Evolutionary conservation across 2,888 invertebrate genomes (phyloP), one percentile per base, ranked within the genome.

Genomic region (Atrina japonica): DNA sequence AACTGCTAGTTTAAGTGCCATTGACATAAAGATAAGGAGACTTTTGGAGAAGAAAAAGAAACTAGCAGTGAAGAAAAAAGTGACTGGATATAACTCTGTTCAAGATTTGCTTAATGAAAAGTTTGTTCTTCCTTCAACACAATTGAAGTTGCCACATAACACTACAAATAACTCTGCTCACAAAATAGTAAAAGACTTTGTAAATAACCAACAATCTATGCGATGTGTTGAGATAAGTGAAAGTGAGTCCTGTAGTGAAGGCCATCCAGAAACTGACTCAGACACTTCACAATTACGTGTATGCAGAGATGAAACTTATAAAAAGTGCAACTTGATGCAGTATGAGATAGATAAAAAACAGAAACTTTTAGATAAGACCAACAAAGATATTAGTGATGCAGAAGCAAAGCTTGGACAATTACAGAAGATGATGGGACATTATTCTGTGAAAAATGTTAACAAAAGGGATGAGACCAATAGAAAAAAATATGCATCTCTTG

Each of bases 381-480:
- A 5, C 5, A 47, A 21, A 47, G 47, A 47, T 9, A 47, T 47
- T 9, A 47, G 6, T 9, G 21, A 47, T 47, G 47, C 47, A 5
- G 47, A 47, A 21, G 21, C 7, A 47, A 5, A 47, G 16, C 5
- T 47, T n/a, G 47, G 16, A 18, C n/a, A 47, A 16, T 6, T 47
- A 6, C 18, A 47, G 16, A 47, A 47, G 16, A 61, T 18, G 18
- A 11, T 53, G 16, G 64, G 64, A 9, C 64, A 64, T 23, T 64
- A 43, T 53, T 6, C 53, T 14, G 45, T 64, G 0, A 52, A 30
- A 43, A 64, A 64, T 53, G 64, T 64, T 23, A 64, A 64, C 41
- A 64, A 64, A 25, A 9, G 53, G 23, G 53, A 64, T 64, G 64
- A 64, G 25, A 53, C 27, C n/a, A 23, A 41, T 43, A 53, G 35